Conservation (phyloP, 2,797 vertebrate genomes). For the Gadopsis bispinosus region DNA sequence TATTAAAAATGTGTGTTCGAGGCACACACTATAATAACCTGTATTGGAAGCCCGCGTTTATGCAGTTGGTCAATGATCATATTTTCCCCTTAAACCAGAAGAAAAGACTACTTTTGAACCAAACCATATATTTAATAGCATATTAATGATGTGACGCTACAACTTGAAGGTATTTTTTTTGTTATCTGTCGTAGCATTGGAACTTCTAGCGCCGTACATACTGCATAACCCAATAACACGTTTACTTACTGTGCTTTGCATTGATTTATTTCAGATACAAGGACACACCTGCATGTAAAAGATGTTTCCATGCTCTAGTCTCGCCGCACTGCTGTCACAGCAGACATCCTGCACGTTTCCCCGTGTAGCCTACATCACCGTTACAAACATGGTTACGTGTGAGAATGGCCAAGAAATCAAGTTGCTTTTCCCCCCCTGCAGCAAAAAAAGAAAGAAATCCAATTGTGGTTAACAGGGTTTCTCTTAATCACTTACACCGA, state of each 20-base stretch:
- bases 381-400: not conserved
- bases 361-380: not conserved
- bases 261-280: not conserved
- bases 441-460: not conserved
- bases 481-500: constrained; percentile 43
- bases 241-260: not conserved
- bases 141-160: not conserved
- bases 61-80: not conserved
- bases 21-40: not conserved
- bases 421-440: not conserved
- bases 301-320: not conserved
- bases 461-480: constrained; percentile 50
- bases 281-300: not conserved
- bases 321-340: not conserved
- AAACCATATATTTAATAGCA: not conserved
- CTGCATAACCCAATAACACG: not conserved
- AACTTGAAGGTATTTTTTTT: not conserved
- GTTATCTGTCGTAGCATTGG: no score
- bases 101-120: not conserved
- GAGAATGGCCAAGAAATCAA: not conserved
- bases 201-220: no score
- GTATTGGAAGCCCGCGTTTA: no score
- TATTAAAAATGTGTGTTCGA: not conserved
- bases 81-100: not conserved
- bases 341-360: not conserved